Evolutionary conservation across 2,113 vertebrate species (phyloP).

Genomic region (Scomber japonicus): DNA sequence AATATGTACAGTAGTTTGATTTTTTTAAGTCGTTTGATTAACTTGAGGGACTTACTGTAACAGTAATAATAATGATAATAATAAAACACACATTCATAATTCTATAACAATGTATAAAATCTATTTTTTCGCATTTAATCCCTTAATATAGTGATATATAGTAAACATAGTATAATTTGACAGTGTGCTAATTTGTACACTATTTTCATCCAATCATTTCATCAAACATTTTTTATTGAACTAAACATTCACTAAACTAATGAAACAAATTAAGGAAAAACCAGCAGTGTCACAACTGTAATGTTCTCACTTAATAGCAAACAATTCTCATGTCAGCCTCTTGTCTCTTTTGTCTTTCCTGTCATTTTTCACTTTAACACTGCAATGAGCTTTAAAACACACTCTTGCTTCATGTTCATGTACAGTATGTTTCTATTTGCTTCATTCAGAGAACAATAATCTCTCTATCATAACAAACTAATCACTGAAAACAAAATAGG

Average conservation of each 20-base stretch:
- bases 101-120: too few relatives aligned
- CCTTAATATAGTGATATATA: too few relatives aligned
- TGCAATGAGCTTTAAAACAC: constrained; percentile 7
- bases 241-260: background rate
- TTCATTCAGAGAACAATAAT: constrained; percentile 20
- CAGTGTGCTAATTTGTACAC: background rate
- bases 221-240: too few relatives aligned
- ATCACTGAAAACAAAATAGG: constrained; percentile 32
- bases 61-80: too few relatives aligned
- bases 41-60: too few relatives aligned
- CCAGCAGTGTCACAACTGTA: constrained; percentile 17
- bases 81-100: too few relatives aligned
- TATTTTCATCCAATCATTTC: too few relatives aligned
- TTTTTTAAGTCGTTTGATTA: too few relatives aligned
- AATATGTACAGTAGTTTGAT: too few relatives aligned
- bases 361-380: constrained; percentile 13
- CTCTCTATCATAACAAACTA: background rate
- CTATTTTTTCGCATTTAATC: too few relatives aligned
- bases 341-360: background rate
- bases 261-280: constrained; percentile 37
- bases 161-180: background rate
- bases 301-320: constrained; percentile 40
- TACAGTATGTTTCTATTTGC: background rate
- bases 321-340: constrained; percentile 42
- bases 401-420: background rate